Conservation (phyloP, 2,888 invertebrate genomes). For the Drosophila neotestacea region DNA sequence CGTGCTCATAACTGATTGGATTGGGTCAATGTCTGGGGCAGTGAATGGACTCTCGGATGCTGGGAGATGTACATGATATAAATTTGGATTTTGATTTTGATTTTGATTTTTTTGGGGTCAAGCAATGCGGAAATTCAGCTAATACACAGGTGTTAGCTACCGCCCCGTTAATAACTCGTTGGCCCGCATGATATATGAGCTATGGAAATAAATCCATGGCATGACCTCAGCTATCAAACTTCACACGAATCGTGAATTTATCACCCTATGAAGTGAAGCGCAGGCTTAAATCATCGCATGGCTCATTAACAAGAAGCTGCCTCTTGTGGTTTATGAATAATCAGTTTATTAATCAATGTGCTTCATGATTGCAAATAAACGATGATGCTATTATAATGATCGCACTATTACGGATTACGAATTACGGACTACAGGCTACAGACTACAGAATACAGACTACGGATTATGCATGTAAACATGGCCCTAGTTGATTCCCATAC, state of each 20-base stretch:
- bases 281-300: constrained; percentile 59
- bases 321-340: constrained; percentile 76
- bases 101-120: constrained; percentile 12
- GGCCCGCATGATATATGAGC: constrained; percentile 71
- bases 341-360: constrained; percentile 77
- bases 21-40: constrained; percentile 65
- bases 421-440: neutral
- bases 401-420: constrained; percentile 70
- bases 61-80: constrained; percentile 16
- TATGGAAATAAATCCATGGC: constrained; percentile 76
- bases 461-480: constrained; percentile 13
- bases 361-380: constrained; percentile 76
- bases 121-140: constrained; percentile 75
- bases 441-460: too few relatives aligned
- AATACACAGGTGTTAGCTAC: constrained; percentile 77
- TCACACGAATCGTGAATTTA: constrained; percentile 73
- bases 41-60: constrained; percentile 38
- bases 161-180: constrained; percentile 70
- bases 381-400: constrained; percentile 77
- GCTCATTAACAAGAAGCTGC: constrained; percentile 80
- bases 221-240: constrained; percentile 79
- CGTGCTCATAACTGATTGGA: constrained; percentile 61
- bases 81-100: constrained; percentile 10
- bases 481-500: constrained; percentile 9
- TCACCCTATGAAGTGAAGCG: constrained; percentile 48